Base-by-base conservation (phyloP, 2,113 vertebrate species). In the Toxotes chatareus region DNA sequence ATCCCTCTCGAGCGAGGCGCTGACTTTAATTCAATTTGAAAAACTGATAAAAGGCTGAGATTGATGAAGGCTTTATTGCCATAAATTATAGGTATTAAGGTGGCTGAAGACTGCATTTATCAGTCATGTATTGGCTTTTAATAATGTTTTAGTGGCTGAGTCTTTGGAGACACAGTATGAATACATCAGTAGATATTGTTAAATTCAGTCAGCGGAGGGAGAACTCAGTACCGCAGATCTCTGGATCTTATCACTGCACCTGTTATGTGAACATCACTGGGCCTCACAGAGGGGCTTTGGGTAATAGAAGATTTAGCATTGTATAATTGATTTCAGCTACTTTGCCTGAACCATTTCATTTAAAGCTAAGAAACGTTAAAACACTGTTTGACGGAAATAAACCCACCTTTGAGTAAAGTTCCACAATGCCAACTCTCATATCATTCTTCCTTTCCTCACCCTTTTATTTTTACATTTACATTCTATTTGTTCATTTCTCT, bases 21-120 rank as follows among this genome's bases (percentile, higher is more conserved):
- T 78, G 51, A 92, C 80, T 95, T 94, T 90, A 94, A 94, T 95
- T 93, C 89, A 90, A 72, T 71, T 81, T 89, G 51, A 80, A 88
- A 93, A 94, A 80, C 68, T 88, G 80, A 90, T 94, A 86, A 94
- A 94, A 89, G 31, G 4, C 10, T 1, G 4, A 76, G 36, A 75
- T 76, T 80, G 91, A 84, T 91, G 88, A 93, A 93, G 80, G 81
- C 75, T 94, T 90, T 93, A 87, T 79, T 79, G 88, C 79, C 38
- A 36, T 73, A 83, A 92, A 92, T 80, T 55, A 71, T 47, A 82
- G 59, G 86, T 85, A 82, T 87, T 89, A 89, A 88, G 42, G 38
- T 12, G 0, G 46, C 42, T 27, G 1, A 83, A 89, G 72, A 82
- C 91, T 66, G 76, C 73, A 86, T 86, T 83, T 42, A 85, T 73